These are phyloP conservation scores for Triplophysa rosa DNA, from an alignment of 2,113 vertebrate species.

Conservation along the genomic window DNA sequence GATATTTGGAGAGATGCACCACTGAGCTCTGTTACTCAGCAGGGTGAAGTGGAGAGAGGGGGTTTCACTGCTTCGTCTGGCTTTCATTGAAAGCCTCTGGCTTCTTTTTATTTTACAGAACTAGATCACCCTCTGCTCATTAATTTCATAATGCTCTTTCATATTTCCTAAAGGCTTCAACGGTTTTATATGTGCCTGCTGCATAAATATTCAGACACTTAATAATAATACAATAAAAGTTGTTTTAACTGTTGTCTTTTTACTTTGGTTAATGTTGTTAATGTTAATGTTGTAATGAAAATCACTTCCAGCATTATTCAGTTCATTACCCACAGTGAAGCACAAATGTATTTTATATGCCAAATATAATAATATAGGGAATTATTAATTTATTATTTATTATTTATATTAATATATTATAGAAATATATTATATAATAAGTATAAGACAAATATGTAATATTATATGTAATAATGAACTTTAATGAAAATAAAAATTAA, in stretches of 20 bases:
- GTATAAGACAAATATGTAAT: no score
- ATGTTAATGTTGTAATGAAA: no score
- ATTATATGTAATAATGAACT: no score
- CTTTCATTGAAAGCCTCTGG: conserved; percentile 25
- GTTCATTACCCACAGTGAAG: no score
- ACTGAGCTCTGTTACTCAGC: conserved; percentile 32
- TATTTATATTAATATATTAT: no score
- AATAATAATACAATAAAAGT: neutral
- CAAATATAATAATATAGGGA: no score
- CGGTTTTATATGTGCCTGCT: neutral
- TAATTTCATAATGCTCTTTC: conserved; percentile 4
- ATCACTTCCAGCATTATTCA: neutral
- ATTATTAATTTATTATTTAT: no score
- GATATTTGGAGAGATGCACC: conserved; percentile 24
- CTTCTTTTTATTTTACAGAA: conserved; percentile 26
- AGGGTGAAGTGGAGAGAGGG: neutral
- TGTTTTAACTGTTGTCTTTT: neutral
- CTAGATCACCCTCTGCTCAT: conserved; percentile 13
- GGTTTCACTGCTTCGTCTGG: conserved; percentile 12
- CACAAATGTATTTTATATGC: no score
- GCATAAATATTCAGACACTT: neutral
- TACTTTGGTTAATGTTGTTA: conserved; percentile 3
- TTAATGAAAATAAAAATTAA: no score
- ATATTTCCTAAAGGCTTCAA: conserved; percentile 14
- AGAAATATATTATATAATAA: no score